phyloP scores from a whole-genome alignment of 2,797 vertebrate species.

The Mormyrus hasselquistii region DNA sequence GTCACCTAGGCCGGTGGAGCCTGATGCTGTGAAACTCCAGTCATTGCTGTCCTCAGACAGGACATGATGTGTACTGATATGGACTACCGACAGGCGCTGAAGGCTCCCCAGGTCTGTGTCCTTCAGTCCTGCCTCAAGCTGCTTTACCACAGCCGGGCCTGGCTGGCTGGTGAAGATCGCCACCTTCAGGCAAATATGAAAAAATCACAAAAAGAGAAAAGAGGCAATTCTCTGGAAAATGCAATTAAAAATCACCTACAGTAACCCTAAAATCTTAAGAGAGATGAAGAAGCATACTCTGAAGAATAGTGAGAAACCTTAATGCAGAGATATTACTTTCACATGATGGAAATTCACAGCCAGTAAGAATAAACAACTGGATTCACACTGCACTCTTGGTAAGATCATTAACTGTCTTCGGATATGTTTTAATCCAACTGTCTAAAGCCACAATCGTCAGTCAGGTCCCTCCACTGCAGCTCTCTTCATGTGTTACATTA shows the following conservation, averaged over 20 bases:
- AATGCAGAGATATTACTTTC: neutral
- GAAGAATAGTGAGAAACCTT: neutral
- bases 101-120: slow-evolving; percentile 67
- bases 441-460: neutral
- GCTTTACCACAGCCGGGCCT: slow-evolving; percentile 58
- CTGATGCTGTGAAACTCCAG: slow-evolving; percentile 37
- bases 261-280: neutral
- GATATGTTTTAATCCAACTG: neutral
- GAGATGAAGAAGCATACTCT: neutral
- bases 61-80: slow-evolving; percentile 50
- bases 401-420: neutral
- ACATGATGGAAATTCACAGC: neutral
- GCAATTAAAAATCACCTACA: neutral
- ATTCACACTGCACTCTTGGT: neutral
- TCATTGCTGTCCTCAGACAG: slow-evolving; percentile 34
- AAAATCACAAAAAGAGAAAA: neutral
- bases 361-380: neutral
- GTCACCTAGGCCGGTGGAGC: slow-evolving; percentile 44
- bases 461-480: neutral
- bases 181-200: slow-evolving; percentile 57
- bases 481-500: neutral
- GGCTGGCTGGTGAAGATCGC: slow-evolving; percentile 76
- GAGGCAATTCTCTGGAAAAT: neutral
- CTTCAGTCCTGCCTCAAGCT: slow-evolving; percentile 70
- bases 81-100: slow-evolving; percentile 72